Evolutionary conservation across 2,797 vertebrate species (phyloP).

Genomic region (Apogon talboti): DNA sequence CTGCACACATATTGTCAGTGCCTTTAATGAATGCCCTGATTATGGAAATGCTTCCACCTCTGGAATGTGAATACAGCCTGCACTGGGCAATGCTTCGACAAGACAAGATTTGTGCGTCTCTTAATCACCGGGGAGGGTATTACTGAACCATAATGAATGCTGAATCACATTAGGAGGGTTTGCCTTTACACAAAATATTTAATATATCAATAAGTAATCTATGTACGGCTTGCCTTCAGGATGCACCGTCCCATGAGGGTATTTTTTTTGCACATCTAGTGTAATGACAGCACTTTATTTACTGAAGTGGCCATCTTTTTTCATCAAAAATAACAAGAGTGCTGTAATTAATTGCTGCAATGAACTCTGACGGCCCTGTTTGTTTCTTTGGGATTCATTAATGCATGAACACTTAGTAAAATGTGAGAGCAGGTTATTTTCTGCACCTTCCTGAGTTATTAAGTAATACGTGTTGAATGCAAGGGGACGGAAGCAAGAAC

Average conservation of each 20-base stretch:
- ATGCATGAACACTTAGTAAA: conserved; percentile 30
- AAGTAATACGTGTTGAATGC: conserved; percentile 15
- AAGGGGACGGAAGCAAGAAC: conserved; percentile 6
- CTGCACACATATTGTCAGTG: conserved; percentile 1
- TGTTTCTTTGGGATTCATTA: conserved; percentile 54
- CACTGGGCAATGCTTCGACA: conserved; percentile 8
- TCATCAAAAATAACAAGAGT: conserved; percentile 27
- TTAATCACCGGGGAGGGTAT: conserved; percentile 45
- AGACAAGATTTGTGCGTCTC: conserved; percentile 33
- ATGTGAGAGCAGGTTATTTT: conserved; percentile 40
- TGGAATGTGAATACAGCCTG: conserved; percentile 16
- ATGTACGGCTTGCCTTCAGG: conserved; percentile 24
- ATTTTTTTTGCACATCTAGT: not conserved
- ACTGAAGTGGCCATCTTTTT: conserved; percentile 17
- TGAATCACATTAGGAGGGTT: conserved; percentile 46
- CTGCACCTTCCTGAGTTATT: conserved; percentile 23
- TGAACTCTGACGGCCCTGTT: conserved; percentile 41
- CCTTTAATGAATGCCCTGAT: conserved; percentile 20
- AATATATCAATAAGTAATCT: conserved; percentile 41
- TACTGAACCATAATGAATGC: conserved; percentile 39
- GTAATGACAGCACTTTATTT: conserved; percentile 40
- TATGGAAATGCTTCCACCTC: conserved; percentile 28
- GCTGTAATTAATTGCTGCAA: conserved; percentile 39
- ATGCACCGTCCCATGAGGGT: conserved; percentile 29
- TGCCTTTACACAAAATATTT: conserved; percentile 41